Conservation (phyloP, 2,888 invertebrate species). For the Catocala sponsa region DNA sequence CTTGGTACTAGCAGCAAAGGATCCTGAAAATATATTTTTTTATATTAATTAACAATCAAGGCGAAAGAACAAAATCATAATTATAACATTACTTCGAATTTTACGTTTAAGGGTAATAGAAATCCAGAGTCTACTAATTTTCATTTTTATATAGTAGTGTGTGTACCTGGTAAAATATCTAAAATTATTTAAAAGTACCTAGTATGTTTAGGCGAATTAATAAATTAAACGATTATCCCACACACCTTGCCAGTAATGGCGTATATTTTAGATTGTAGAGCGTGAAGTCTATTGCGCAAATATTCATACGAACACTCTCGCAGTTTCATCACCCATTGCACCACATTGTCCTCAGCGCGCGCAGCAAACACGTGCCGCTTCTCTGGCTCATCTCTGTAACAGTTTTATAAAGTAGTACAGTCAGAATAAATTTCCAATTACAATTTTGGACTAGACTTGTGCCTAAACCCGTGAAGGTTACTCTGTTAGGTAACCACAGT, state of each 20-base stretch:
- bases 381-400: constrained; percentile 88
- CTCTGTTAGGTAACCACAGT: background rate
- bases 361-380: constrained; percentile 92
- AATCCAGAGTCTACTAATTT: no score
- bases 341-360: constrained; percentile 90
- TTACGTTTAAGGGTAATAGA: no score
- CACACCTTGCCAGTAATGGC: constrained; percentile 90
- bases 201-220: no score
- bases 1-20: constrained; percentile 89
- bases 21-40: constrained; percentile 69
- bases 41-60: no score
- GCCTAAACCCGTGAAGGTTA: constrained; percentile 3
- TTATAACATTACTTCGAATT: background rate
- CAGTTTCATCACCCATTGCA: constrained; percentile 91
- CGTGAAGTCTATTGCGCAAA: constrained; percentile 89
- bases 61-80: background rate
- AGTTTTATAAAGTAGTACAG: background rate
- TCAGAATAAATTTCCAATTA: background rate
- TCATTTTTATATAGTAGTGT: no score
- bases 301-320: constrained; percentile 92
- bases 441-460: background rate
- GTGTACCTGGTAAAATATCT: no score
- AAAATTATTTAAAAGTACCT: no score
- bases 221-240: background rate
- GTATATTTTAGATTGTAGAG: constrained; percentile 90